Base-by-base conservation (phyloP, 1,140 invertebrate species). In the Drosophila busckii region DNA sequence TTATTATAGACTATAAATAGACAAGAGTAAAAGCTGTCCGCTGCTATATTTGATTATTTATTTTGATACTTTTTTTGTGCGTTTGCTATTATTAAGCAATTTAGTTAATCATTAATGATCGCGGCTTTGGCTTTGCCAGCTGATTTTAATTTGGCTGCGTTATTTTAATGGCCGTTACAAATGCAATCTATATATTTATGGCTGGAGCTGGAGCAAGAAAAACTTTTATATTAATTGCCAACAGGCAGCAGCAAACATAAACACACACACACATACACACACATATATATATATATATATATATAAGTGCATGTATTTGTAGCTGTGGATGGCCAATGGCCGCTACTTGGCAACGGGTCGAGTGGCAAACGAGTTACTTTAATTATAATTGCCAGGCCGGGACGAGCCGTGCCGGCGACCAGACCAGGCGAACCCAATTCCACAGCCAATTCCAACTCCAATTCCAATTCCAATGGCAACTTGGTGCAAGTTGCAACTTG, bases 121-220 rank as follows among this genome's bases (percentile, higher is more conserved):
- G 29, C 17, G 12, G 44, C 16, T 31, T 31, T 23, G n/a, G 29
- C 8, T 32, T 2, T n/a, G 10, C 22, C 12, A 49, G 37, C 29
- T 46, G 46, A 67, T 73, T 80, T 80, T 73, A 78, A 78, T 80
- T 80, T 71, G 56, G 62, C 20, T 80, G 52, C 70, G 48, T 61
- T 70, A 78, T 76, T 76, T 76, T 78, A 76, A 76, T 78, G 42
- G 52, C 48, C 62, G 44, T 53, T 28, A 53, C 38, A 35, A 71
- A 71, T 67, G 63, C 45, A 26, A 29, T 40, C 46, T 45, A 42
- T 46, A n/a, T n/a, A 55, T 49, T 41, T 23, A 10, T 50, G 10
- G 6, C 17, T 46, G 46, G 53, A 52, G 63, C 37, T 70, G 54
- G 54, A 45, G 59, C 56, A 41, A 53, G 15, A 25, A 59, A 71